Conservation (phyloP, 2,888 invertebrate species). For the Fissipunctia ypsillon region DNA sequence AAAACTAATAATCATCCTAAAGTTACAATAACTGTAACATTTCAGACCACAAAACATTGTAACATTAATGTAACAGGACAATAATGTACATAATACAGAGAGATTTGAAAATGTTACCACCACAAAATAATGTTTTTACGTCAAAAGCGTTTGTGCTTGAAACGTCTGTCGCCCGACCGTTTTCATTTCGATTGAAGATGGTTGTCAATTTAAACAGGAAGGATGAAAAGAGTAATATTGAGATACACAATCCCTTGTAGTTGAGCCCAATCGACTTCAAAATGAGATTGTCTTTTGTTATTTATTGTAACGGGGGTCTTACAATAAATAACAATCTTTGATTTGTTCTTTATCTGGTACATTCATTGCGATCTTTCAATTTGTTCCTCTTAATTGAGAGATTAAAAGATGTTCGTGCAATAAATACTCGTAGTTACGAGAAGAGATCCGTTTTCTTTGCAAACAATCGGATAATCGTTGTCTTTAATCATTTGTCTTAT, state of each 20-base stretch:
- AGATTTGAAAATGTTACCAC: constrained; percentile 30
- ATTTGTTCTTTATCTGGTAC: constrained; percentile 52
- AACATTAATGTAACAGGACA: background rate
- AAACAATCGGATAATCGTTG: constrained; percentile 13
- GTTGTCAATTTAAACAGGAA: constrained; percentile 52
- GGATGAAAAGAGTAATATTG: constrained; percentile 53
- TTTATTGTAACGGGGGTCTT: constrained; percentile 60
- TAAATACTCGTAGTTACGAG: constrained; percentile 42
- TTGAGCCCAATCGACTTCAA: constrained; percentile 60
- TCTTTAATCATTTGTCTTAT: constrained; percentile 16
- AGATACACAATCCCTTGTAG: constrained; percentile 61
- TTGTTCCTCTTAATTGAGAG: constrained; percentile 46
- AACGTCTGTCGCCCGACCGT: constrained; percentile 16
- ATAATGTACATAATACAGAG: background rate
- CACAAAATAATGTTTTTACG: constrained; percentile 17
- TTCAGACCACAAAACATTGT: background rate
- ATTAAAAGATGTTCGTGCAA: constrained; percentile 39
- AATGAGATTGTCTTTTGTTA: constrained; percentile 64
- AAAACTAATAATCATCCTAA: background rate
- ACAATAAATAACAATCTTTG: no score
- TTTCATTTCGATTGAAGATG: constrained; percentile 35
- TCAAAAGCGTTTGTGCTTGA: constrained; percentile 37
- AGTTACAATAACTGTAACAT: background rate
- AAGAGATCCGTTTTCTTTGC: constrained; percentile 29
- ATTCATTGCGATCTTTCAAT: constrained; percentile 56